Evolutionary conservation across 2,797 vertebrate genomes (phyloP).

Genomic region (Malacoraja senta): DNA sequence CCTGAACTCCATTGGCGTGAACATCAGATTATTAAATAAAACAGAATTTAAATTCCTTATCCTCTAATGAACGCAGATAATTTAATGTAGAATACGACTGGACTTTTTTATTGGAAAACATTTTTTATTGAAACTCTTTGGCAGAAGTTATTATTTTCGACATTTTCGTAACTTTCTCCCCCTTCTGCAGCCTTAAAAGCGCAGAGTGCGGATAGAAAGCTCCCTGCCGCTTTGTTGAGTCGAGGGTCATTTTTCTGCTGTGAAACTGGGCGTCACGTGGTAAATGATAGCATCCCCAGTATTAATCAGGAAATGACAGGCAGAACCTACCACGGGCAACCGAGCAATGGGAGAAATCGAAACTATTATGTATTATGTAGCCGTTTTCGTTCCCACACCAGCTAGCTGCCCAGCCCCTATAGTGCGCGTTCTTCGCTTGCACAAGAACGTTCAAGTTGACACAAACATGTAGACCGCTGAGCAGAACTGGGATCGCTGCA

Average conservation of each 20-base stretch:
- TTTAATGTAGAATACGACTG: neutral
- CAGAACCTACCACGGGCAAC: neutral
- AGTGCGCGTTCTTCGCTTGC: neutral
- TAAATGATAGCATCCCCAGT: neutral
- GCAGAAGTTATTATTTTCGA: neutral
- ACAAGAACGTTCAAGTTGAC: neutral
- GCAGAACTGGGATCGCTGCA: neutral
- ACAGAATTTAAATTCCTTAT: neutral
- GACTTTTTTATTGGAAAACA: no score
- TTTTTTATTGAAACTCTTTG: neutral
- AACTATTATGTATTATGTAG: neutral
- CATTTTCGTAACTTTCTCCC: neutral
- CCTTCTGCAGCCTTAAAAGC: neutral
- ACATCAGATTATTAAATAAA: no score
- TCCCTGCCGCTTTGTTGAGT: no score
- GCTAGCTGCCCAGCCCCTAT: neutral
- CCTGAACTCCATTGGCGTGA: neutral
- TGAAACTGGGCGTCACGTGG: neutral
- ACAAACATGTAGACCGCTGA: neutral
- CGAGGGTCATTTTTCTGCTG: neutral
- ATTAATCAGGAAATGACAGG: neutral
- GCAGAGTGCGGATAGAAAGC: neutral
- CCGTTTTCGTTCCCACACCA: neutral
- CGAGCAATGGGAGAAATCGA: neutral
- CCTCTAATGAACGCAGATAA: neutral